A percentile compares a stretch with the other conserved stretches of the same genome.
phyloP scores from a whole-genome alignment of 2,113 vertebrate species.

The Tetraodon nigroviridis region DNA sequence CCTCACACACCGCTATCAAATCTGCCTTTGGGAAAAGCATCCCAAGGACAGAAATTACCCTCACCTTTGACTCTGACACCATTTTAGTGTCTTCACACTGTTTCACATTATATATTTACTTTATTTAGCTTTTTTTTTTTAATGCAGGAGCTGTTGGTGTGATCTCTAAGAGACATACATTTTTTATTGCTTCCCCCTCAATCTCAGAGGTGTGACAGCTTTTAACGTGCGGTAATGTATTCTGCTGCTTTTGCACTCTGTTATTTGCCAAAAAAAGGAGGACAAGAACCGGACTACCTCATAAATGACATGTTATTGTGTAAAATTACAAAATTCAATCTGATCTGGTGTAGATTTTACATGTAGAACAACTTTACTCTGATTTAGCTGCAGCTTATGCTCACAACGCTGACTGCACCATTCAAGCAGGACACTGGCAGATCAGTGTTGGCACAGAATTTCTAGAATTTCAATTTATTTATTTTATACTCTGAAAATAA shows the following conservation, averaged over 20 bases:
- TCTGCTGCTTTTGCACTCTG: slow-evolving; percentile 11
- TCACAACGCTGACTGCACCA: not conserved
- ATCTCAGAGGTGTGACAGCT: slow-evolving; percentile 54
- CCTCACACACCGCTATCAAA: slow-evolving; percentile 12
- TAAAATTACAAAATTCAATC: too few relatives aligned
- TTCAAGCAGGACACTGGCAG: not conserved
- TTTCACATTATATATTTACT: slow-evolving; percentile 69
- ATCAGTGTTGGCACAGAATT: not conserved
- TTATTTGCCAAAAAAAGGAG: slow-evolving; percentile 2
- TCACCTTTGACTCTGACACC: slow-evolving; percentile 63
- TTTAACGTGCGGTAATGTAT: slow-evolving; percentile 20
- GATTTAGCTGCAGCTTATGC: not conserved
- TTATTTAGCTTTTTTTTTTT: slow-evolving; percentile 61
- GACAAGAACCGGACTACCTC: not conserved
- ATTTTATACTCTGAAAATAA: too few relatives aligned
- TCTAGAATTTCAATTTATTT: not conserved
- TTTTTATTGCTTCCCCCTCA: slow-evolving; percentile 49
- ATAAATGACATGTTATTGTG: too few relatives aligned
- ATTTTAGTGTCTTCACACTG: slow-evolving; percentile 68
- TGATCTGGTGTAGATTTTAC: too few relatives aligned
- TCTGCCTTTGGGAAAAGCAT: slow-evolving; percentile 69
- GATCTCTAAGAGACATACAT: slow-evolving; percentile 53
- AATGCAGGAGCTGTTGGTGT: slow-evolving; percentile 31
- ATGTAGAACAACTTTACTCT: not conserved
- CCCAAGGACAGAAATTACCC: slow-evolving; percentile 56